Percentiles rank a stretch among this genome's conserved stretches.
phyloP scores from a whole-genome alignment of 2,888 invertebrate species.

The Synanthedon andrenaeformis region DNA sequence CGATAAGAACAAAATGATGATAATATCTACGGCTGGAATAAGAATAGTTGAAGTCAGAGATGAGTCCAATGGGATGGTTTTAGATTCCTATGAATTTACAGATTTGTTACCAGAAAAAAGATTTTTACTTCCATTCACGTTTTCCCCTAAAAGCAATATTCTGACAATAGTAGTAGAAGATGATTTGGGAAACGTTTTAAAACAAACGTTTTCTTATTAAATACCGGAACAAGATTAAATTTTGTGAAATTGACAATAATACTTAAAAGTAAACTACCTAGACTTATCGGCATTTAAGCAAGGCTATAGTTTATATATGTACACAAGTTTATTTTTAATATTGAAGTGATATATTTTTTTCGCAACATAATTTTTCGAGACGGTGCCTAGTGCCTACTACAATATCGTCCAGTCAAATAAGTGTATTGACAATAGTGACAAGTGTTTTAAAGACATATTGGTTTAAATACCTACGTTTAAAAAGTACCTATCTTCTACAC shows the following conservation, averaged over 20 bases:
- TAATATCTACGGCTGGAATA: slow-evolving; percentile 73
- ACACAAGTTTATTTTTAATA: no score
- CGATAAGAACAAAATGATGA: slow-evolving; percentile 70
- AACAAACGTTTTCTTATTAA: slow-evolving; percentile 71
- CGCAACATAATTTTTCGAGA: no score
- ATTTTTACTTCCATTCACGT: slow-evolving; percentile 68
- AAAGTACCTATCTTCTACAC: no score
- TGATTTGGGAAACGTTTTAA: slow-evolving; percentile 75
- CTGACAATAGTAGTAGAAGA: slow-evolving; percentile 76
- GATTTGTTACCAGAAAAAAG: slow-evolving; percentile 69
- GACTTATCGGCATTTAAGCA: slow-evolving; percentile 6
- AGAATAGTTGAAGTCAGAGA: slow-evolving; percentile 76
- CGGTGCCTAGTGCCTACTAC: no score
- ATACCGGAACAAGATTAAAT: slow-evolving; percentile 10
- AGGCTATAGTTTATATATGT: not conserved
- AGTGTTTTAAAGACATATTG: no score
- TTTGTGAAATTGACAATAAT: slow-evolving; percentile 49
- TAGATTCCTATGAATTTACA: slow-evolving; percentile 74
- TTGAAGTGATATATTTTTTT: no score
- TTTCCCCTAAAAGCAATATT: slow-evolving; percentile 56
- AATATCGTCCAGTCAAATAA: no score
- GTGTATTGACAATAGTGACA: no score
- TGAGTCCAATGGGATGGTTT: slow-evolving; percentile 71
- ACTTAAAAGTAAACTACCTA: slow-evolving; percentile 10
- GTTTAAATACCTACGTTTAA: no score